These are phyloP conservation scores for Tipula lateralis DNA, from an alignment of 2,888 invertebrate species.

Conservation along the genomic window DNA sequence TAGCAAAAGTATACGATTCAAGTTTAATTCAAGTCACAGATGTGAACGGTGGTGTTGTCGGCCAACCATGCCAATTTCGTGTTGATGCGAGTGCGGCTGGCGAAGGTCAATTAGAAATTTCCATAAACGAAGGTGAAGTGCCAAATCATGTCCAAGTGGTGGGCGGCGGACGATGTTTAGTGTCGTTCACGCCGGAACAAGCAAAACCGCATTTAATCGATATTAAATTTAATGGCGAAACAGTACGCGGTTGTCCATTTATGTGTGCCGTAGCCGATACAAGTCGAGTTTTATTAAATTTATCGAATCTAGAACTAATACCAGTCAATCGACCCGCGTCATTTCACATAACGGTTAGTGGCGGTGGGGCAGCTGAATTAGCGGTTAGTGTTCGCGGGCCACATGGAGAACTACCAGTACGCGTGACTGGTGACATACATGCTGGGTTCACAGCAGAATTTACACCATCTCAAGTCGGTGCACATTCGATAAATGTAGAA, in stretches of 20 bases:
- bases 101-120: conserved; percentile 98
- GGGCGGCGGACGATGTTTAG: conserved; percentile 89
- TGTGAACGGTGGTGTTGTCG: conserved; percentile 88
- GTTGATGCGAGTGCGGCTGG: conserved; percentile 98
- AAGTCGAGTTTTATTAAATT: conserved; percentile 66
- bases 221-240: conserved; percentile 93
- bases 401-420: conserved; percentile 77
- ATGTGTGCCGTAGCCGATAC: conserved; percentile 79
- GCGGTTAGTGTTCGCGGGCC: conserved; percentile 88
- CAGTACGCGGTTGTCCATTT: conserved; percentile 86
- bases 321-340: conserved; percentile 76
- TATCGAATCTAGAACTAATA: conserved; percentile 74
- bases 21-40: conserved; percentile 91
- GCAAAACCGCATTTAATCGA: conserved; percentile 89
- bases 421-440: conserved; percentile 82
- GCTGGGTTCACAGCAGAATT: conserved; percentile 88
- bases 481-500: conserved; percentile 84
- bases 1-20: conserved; percentile 93
- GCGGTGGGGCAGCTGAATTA: conserved; percentile 71
- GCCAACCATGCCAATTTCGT: conserved; percentile 94
- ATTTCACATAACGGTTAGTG: conserved; percentile 71
- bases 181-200: conserved; percentile 89
- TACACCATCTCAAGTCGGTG: conserved; percentile 88
- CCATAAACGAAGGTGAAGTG: conserved; percentile 97
- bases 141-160: conserved; percentile 97